These are phyloP conservation scores for Maniola jurtina DNA, from an alignment of 1,140 invertebrate species.

Conservation along the genomic window DNA sequence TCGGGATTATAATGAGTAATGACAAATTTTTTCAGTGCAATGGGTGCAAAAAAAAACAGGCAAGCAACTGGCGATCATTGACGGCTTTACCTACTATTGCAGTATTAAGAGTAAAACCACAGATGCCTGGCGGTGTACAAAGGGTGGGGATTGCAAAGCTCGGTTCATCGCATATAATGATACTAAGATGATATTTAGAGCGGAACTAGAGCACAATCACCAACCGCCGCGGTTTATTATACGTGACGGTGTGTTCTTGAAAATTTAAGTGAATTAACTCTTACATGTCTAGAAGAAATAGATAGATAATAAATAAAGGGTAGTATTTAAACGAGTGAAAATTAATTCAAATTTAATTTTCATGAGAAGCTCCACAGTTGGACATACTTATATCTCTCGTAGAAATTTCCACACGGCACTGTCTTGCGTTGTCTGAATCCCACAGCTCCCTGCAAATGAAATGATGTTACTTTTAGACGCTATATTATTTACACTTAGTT, in stretches of 20 bases:
- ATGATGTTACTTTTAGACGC: no score
- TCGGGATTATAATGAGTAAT: no score
- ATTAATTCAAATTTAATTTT: no score
- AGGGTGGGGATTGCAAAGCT: conserved; percentile 26
- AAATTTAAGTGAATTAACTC: conserved; percentile 14
- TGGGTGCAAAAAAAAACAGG: conserved; percentile 31
- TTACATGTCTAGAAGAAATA: neutral
- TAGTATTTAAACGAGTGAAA: no score
- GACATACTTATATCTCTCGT: no score
- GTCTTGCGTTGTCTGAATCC: no score
- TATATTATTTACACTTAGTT: no score
- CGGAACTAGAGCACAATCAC: conserved; percentile 27
- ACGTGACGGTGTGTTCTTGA: conserved; percentile 23
- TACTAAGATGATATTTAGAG: conserved; percentile 15
- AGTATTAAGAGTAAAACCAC: conserved; percentile 19
- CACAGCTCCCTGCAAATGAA: no score
- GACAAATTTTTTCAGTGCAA: conserved; percentile 17
- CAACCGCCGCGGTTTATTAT: conserved; percentile 19
- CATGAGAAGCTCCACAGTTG: no score
- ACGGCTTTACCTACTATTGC: conserved; percentile 35
- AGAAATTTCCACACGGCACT: no score
- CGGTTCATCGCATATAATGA: conserved; percentile 22
- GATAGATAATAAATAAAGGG: no score
- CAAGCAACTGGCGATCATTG: conserved; percentile 29
- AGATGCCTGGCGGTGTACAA: conserved; percentile 30